Conservation (phyloP, 2,888 invertebrate species). For the Ornithoptera alexandrae region DNA sequence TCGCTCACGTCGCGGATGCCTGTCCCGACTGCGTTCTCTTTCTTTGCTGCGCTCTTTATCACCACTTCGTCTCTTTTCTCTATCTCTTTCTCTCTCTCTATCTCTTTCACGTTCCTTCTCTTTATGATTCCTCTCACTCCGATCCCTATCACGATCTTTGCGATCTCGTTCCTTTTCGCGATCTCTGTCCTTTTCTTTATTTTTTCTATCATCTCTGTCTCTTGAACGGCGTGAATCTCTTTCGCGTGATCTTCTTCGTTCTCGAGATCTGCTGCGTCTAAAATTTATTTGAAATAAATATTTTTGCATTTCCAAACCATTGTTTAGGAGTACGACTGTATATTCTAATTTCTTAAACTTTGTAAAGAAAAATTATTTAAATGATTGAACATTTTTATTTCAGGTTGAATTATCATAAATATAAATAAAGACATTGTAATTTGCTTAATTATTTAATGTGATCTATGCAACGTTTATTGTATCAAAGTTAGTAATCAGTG, state of each 20-base stretch:
- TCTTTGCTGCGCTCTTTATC: conserved; percentile 51
- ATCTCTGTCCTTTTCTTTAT: conserved; percentile 50
- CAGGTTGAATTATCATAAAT: too few relatives aligned
- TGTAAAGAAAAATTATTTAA: too few relatives aligned
- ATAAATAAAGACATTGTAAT: too few relatives aligned
- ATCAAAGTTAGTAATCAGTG: too few relatives aligned
- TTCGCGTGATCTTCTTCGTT: conserved; percentile 80
- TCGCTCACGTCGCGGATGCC: conserved; percentile 58
- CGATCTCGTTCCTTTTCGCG: conserved; percentile 52
- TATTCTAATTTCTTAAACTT: too few relatives aligned
- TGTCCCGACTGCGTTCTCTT: conserved; percentile 46
- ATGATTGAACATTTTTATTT: too few relatives aligned
- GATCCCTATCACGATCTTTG: conserved; percentile 42
- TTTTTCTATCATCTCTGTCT: conserved; percentile 76
- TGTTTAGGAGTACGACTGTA: too few relatives aligned
- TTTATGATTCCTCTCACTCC: conserved; percentile 36
- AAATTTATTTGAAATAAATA: conserved; percentile 25
- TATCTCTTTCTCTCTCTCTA: conserved; percentile 48
- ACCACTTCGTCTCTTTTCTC: conserved; percentile 51
- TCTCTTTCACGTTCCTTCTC: conserved; percentile 54
- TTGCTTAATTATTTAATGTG: too few relatives aligned
- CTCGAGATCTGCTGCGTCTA: conserved; percentile 70
- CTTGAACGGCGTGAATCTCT: conserved; percentile 79
- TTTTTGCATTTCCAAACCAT: background rate
- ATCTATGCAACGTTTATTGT: too few relatives aligned